Evolutionary conservation across 1,140 invertebrate genomes (phyloP), one percentile per base, ranked within the genome.

Genomic region (Drosophila teissieri): DNA sequence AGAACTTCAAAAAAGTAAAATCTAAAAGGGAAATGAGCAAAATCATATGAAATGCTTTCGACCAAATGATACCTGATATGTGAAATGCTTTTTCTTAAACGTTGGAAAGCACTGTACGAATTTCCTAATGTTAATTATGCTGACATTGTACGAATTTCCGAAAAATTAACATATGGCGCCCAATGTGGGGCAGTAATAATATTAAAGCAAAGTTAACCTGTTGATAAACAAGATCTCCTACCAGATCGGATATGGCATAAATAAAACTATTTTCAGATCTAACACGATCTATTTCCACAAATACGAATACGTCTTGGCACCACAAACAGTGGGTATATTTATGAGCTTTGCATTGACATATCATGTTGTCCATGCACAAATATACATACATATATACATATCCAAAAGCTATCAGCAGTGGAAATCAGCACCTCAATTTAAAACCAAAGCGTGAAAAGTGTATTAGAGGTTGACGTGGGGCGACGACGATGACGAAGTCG

Each of bases 391-490:
- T 12, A 44, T 19, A 8, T 17, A 19, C 17, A 45, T 19, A 44
- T 49, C 15, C 15, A 31, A 45, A n/a, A 60, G 45, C 55, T 82
- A 86, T 86, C 83, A 68, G 67, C 75, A 73, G 75, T 65, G 79
- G 79, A 73, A 88, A 86, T 86, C 83, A 86, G 72, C 84, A 73
- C 83, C 84, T 89, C 83, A 82, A 83, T 79, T 86, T 86, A 88
- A 86, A 86, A 69, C 75, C 84, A 51, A 86, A 89, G 83, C 80
- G 83, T 89, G 83, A 86, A 86, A 86, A 86, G 83, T 86, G 75
- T 83, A 89, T 89, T 88, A 78, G 70, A 61, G 82, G 67, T 77
- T 70, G 78, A 77, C 67, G 78, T 36, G 58, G 10, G 45, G 24
- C 58, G 52, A 24, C 44, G 56, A 17, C 12, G 64, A 19, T 36